phyloP scores from a whole-genome alignment of 2,888 invertebrate species.

The Pammene fasciana region DNA sequence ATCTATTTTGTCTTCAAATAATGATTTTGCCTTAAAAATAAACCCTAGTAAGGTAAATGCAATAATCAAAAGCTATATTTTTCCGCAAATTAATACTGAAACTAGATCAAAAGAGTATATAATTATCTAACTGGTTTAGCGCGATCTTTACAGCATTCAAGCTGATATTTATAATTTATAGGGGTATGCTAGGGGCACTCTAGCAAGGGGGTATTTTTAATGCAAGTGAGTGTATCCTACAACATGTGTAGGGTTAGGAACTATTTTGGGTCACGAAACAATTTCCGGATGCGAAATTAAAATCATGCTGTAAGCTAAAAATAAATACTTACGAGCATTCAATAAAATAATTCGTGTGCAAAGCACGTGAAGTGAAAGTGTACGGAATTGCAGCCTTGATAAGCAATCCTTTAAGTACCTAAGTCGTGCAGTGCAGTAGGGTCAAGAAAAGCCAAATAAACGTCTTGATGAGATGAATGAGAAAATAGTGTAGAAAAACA shows the following conservation, averaged over 20 bases:
- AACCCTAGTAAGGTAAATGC: too few relatives aligned
- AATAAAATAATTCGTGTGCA: not conserved
- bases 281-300: constrained; percentile 18
- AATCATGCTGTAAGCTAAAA: constrained; percentile 26
- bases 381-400: not conserved
- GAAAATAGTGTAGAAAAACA: too few relatives aligned
- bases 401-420: constrained; percentile 12
- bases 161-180: not conserved
- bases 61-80: too few relatives aligned
- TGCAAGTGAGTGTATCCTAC: constrained; percentile 7
- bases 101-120: too few relatives aligned
- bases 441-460: not conserved
- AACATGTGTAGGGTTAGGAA: not conserved
- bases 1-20: too few relatives aligned
- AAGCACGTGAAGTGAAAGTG: not conserved
- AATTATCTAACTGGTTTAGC: too few relatives aligned
- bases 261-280: constrained; percentile 34
- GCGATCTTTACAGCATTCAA: not conserved
- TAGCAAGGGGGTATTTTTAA: not conserved
- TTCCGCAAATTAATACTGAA: too few relatives aligned
- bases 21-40: too few relatives aligned
- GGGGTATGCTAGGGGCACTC: not conserved
- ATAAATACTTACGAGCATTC: constrained; percentile 2
- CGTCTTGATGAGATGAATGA: not conserved
- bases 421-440: constrained; percentile 2